A percentile compares a stretch with the other conserved stretches of the same genome.
Conservation (phyloP, 1,140 invertebrate genomes). For the Lasioglossum albipes region DNA sequence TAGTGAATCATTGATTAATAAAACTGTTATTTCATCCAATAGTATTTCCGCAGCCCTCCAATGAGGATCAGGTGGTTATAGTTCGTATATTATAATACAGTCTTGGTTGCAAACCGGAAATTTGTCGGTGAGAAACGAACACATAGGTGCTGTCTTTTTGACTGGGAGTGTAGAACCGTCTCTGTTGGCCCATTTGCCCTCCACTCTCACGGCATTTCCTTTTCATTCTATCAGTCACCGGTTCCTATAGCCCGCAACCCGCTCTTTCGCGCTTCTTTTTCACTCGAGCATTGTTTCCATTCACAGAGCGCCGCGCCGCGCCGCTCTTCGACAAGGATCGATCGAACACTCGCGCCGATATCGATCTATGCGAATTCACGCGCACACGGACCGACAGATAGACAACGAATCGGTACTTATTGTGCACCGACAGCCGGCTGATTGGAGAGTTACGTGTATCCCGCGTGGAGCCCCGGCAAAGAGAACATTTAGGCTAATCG, state of each 20-base stretch:
- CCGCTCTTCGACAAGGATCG: constrained; percentile 10
- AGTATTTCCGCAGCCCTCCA: no score
- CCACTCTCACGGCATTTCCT: neutral
- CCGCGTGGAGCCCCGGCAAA: constrained; percentile 9
- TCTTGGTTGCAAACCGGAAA: no score
- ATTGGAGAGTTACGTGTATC: constrained; percentile 31
- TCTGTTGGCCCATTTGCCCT: neutral
- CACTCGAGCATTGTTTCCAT: constrained; percentile 34
- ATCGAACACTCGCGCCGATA: constrained; percentile 49
- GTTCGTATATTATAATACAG: no score
- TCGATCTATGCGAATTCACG: constrained; percentile 42
- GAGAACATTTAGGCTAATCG: constrained; percentile 52
- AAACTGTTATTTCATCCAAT: no score
- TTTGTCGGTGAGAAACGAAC: no score
- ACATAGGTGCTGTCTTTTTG: no score
- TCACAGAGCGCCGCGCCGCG: neutral
- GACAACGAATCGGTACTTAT: constrained; percentile 38
- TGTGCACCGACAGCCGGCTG: constrained; percentile 34
- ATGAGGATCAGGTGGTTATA: no score
- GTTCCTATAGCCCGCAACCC: neutral
- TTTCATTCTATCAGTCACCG: constrained; percentile 2
- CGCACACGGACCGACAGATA: neutral
- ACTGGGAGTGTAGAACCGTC: neutral
- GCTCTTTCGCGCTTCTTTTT: constrained; percentile 8
- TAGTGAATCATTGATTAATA: no score